Percentiles rank a stretch among this genome's conserved stretches.
phyloP scores from a whole-genome alignment of 1,140 invertebrate genomes.

The Rhopalosiphum maidis region DNA sequence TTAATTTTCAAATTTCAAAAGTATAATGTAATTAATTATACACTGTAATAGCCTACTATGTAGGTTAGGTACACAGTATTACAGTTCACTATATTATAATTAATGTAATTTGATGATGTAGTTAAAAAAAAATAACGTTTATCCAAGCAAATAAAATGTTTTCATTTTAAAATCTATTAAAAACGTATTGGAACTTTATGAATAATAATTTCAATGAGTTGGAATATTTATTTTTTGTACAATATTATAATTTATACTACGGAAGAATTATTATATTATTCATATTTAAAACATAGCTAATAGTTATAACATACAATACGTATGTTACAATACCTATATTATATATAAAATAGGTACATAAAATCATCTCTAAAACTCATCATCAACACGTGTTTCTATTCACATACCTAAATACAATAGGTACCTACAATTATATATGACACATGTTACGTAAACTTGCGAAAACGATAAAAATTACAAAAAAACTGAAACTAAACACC shows the following conservation, averaged over 20 bases:
- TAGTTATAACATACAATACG: not conserved
- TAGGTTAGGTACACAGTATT: not conserved
- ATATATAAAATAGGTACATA: not conserved
- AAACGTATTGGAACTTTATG: not conserved
- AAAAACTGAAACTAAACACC: not conserved
- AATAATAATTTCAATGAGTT: not conserved
- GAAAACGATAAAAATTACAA: not conserved
- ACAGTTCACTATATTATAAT: not conserved
- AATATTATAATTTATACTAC: not conserved
- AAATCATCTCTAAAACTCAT: not conserved
- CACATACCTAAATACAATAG: not conserved
- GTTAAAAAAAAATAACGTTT: too few species aligned
- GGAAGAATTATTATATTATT: not conserved
- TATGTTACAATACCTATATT: not conserved
- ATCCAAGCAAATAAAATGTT: not conserved
- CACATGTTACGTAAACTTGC: not conserved
- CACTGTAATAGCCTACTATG: not conserved
- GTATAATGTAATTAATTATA: not conserved
- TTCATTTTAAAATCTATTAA: not conserved
- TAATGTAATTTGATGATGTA: too few species aligned
- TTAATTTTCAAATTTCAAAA: not conserved
- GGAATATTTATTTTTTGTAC: not conserved
- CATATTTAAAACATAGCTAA: not conserved
- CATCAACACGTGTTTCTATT: not conserved
- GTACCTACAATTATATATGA: not conserved